These are phyloP conservation scores for Epistrophella euchroma DNA, from an alignment of 2,888 invertebrate genomes.

Conservation along the genomic window DNA sequence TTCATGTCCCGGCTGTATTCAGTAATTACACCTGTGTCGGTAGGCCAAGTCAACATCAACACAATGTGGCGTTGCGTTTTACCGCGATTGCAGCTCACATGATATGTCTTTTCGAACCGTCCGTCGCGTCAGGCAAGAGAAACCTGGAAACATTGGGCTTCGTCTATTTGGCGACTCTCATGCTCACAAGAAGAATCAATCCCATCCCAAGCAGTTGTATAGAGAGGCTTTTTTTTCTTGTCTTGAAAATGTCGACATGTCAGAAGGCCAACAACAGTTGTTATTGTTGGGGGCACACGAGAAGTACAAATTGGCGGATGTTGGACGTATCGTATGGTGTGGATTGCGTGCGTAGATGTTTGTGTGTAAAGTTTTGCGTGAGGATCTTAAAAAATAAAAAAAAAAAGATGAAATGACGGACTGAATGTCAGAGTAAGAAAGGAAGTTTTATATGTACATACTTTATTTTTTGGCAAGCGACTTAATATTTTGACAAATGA, in stretches of 20 bases:
- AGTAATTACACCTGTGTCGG: slow-evolving; percentile 67
- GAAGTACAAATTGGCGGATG: slow-evolving; percentile 74
- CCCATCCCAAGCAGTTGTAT: too few species aligned
- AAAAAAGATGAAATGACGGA: slow-evolving; percentile 62
- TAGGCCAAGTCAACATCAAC: neutral
- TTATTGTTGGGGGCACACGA: slow-evolving; percentile 48
- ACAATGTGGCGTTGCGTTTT: slow-evolving; percentile 48
- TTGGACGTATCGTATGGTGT: slow-evolving; percentile 47
- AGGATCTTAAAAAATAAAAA: slow-evolving; percentile 13
- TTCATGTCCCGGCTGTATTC: slow-evolving; percentile 17
- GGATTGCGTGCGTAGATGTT: slow-evolving; percentile 63
- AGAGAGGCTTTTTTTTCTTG: too few species aligned
- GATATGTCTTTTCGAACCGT: slow-evolving; percentile 50
- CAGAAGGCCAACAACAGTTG: slow-evolving; percentile 68
- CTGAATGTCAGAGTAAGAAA: slow-evolving; percentile 53
- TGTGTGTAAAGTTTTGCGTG: slow-evolving; percentile 43
- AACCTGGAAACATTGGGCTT: slow-evolving; percentile 58
- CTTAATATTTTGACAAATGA: slow-evolving; percentile 67
- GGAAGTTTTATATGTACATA: slow-evolving; percentile 48
- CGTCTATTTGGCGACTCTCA: slow-evolving; percentile 66
- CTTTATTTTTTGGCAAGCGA: slow-evolving; percentile 54
- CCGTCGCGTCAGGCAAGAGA: slow-evolving; percentile 40
- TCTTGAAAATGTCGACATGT: slow-evolving; percentile 62
- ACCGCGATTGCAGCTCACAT: slow-evolving; percentile 60
- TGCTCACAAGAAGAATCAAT: slow-evolving; percentile 30